These are phyloP conservation scores for human (Homo sapiens) DNA, from an alignment of 2,113 vertebrate species.

Conservation along the genomic window DNA sequence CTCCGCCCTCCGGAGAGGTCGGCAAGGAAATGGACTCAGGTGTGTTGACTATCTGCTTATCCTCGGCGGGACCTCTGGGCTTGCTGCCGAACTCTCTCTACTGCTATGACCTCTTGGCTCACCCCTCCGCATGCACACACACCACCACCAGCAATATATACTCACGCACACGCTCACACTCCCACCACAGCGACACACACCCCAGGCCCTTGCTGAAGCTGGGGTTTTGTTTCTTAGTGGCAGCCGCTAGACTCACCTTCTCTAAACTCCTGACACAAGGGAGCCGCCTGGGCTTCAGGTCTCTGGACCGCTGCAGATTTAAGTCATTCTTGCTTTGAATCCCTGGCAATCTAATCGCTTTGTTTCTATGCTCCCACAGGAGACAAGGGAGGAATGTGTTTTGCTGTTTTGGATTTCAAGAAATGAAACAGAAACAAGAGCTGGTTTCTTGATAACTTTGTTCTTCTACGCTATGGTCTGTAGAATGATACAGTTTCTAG, in stretches of 20 bases:
- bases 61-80: neutral
- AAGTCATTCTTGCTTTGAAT: neutral
- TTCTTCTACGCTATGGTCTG: neutral
- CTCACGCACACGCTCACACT: neutral
- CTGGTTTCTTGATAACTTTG: neutral
- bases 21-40: conserved; percentile 3
- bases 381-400: conserved; percentile 39
- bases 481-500: neutral
- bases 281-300: neutral
- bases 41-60: neutral
- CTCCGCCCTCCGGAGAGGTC: neutral
- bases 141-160: neutral
- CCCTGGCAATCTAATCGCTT: neutral
- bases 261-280: neutral
- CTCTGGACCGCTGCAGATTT: neutral
- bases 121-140: neutral
- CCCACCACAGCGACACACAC: neutral
- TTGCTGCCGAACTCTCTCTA: neutral
- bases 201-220: neutral
- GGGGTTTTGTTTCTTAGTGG: neutral
- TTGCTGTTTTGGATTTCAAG: conserved; percentile 52
- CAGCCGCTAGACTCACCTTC: neutral
- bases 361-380: conserved; percentile 31
- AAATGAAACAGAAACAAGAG: conserved; percentile 43
- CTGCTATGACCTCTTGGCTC: neutral